phyloP scores from a whole-genome alignment of 2,113 vertebrate genomes.

The Columba janthina region DNA sequence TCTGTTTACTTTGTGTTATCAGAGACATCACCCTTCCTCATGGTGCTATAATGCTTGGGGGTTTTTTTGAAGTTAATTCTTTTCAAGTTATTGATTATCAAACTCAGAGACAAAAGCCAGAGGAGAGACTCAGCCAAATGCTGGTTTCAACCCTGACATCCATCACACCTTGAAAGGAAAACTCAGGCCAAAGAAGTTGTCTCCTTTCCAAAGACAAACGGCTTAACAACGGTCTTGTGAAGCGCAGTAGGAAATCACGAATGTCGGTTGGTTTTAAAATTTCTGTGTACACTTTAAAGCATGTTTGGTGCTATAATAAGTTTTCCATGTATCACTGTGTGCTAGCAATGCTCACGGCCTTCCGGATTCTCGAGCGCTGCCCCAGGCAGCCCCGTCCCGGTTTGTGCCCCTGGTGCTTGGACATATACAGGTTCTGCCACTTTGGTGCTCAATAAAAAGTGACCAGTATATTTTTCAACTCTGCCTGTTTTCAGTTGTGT shows the following conservation, averaged over 20 bases:
- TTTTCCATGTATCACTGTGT: background rate
- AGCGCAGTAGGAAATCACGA: background rate
- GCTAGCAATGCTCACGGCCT: background rate
- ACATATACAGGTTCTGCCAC: background rate
- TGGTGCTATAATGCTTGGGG: conserved; percentile 31
- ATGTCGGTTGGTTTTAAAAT: background rate
- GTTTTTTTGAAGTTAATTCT: background rate
- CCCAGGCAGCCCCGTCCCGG: background rate
- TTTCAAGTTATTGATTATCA: background rate
- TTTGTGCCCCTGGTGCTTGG: background rate
- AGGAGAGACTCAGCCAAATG: background rate
- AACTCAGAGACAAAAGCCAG: background rate
- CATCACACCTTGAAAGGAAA: background rate
- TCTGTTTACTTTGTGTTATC: conserved; percentile 30
- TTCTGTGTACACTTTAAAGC: background rate
- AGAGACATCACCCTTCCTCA: background rate
- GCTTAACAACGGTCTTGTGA: background rate
- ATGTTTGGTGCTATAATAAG: conserved; percentile 32
- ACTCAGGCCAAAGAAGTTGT: background rate
- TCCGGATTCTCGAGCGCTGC: accelerated
- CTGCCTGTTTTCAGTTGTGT: background rate
- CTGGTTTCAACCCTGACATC: background rate
- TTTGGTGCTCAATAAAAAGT: conserved; percentile 63
- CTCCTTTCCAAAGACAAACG: background rate
- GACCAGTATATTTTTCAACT: conserved; percentile 15